phyloP scores from a whole-genome alignment of 2,113 vertebrate species.

The Protomyctophum bolini region DNA sequence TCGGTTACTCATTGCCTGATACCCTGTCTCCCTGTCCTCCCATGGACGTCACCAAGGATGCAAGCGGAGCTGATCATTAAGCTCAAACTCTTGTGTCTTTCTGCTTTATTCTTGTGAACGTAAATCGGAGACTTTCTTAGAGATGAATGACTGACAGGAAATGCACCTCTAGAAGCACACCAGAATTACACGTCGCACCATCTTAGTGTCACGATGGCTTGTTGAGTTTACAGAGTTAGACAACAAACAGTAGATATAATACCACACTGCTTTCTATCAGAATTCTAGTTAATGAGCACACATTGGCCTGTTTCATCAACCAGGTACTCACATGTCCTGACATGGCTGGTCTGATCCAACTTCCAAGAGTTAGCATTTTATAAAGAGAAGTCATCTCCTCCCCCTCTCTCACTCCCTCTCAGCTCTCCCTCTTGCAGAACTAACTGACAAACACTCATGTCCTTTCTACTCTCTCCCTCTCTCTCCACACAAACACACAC shows the following conservation, averaged over 20 bases:
- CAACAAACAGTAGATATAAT: too few relatives aligned
- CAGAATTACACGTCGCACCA: too few relatives aligned
- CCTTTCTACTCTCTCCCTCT: background rate
- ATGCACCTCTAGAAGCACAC: too few relatives aligned
- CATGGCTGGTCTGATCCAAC: background rate
- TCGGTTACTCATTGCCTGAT: background rate
- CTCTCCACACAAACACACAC: background rate
- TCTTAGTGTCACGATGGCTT: too few relatives aligned
- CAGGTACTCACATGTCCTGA: background rate
- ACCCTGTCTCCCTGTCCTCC: background rate
- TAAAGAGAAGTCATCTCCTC: background rate
- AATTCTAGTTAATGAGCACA: background rate
- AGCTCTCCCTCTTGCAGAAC: background rate
- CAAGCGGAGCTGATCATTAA: background rate
- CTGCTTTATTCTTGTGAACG: too few relatives aligned
- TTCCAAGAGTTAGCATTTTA: constrained; percentile 4
- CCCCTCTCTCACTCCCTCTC: too few relatives aligned
- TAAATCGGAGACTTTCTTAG: too few relatives aligned
- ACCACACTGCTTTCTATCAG: background rate
- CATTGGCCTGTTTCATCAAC: background rate
- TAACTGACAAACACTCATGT: background rate
- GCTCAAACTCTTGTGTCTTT: background rate
- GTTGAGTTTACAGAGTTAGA: too few relatives aligned
- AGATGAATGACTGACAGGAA: too few relatives aligned
- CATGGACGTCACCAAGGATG: background rate